phyloP scores from a whole-genome alignment of 2,888 invertebrate genomes.

The Chalcis sispes region DNA sequence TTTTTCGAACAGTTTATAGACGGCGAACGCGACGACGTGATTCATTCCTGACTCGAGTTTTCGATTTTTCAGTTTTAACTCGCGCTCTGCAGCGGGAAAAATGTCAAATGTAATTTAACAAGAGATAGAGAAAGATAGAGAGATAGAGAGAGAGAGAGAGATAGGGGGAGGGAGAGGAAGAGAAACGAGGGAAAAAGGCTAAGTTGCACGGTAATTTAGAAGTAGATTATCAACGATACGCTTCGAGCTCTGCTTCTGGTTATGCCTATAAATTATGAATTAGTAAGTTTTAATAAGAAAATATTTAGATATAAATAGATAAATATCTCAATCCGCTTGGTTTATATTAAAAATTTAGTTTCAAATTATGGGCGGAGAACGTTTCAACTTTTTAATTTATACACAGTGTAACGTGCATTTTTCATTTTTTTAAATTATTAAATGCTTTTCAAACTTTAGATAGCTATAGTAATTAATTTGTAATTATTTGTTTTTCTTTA shows the following conservation, averaged over 20 bases:
- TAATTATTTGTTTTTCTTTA: no score
- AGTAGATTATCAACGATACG: not conserved
- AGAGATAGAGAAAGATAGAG: not conserved
- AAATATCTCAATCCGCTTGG: constrained; percentile 30
- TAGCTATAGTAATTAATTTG: no score
- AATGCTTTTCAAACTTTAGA: no score
- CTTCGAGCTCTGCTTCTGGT: not conserved
- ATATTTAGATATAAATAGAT: constrained; percentile 12
- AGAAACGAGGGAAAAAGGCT: no score
- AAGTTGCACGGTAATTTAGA: not conserved
- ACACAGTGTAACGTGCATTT: no score
- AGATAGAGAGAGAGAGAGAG: no score
- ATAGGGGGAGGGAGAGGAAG: no score
- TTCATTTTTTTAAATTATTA: no score
- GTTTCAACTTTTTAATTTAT: no score
- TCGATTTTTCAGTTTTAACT: constrained; percentile 7
- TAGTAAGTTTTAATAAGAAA: not conserved
- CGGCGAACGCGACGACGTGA: no score
- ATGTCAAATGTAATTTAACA: constrained; percentile 32
- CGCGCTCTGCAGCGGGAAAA: not conserved
- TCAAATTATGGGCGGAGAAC: no score
- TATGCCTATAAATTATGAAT: constrained; percentile 8
- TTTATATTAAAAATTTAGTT: no score
- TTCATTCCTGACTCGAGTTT: not conserved
- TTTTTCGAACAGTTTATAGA: not conserved